Base-by-base conservation (phyloP, 2,113 vertebrate genomes). In the Phasianus colchicus region DNA sequence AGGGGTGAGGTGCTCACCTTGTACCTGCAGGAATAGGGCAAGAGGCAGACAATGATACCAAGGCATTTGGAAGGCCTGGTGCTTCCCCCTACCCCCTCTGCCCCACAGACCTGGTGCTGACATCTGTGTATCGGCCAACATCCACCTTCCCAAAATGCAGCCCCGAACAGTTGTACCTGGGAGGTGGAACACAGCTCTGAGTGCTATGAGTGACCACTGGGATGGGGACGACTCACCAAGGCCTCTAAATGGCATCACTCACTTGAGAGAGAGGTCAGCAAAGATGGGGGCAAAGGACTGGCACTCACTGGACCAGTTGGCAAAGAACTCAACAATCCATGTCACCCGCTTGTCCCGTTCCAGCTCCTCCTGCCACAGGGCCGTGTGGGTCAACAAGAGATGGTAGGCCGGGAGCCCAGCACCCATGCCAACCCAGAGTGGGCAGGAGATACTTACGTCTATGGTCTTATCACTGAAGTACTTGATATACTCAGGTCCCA, bases 391-490 rank as follows among this genome's bases (percentile, higher is more conserved):
- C 43, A 89, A 60, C 0, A 0, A 4, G 13, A 20, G 12, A 0
- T 0, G 0, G 27, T 6, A 0, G 6, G 45, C 64, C 67, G 45
- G 55, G 18, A 80, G n/a, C 2, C n/a, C n/a, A 0, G 3, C 58
- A 10, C 5, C 20, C 32, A 14, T 2, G 18, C 42, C 73, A 36
- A 12, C 20, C 20, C 29, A 7, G 11, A 47, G 8, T 0, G 0
- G 18, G 32, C 10, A 5, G 8, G 5, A 14, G 50, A 54, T 42
- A 98, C 99, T 99, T 96, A 99, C 99, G 9, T 99, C 99, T 4
- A 99, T 99, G 80, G 99, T 99, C 94, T 98, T 98, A 96, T 99
- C 99, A 13, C 86, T 99, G 97, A 99, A 99, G 95, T 99, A 99
- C 83, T 98, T 99, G 96, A 99, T 99, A 95, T 99, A 98, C 80